These are phyloP conservation scores for Arothron firmamentum DNA, from an alignment of 2,113 vertebrate genomes.

Conservation along the genomic window DNA sequence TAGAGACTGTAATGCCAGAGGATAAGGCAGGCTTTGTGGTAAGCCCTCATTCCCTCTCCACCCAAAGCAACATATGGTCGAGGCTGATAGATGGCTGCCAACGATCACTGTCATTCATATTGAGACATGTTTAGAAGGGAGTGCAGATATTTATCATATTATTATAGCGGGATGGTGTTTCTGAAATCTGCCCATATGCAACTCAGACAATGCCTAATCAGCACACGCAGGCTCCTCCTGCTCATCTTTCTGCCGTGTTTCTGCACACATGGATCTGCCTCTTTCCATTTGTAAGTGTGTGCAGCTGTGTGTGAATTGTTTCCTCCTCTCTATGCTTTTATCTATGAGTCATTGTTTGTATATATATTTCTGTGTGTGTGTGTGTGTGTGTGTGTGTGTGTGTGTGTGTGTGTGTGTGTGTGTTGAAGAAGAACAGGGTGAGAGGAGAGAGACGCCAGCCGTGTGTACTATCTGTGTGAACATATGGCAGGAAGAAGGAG, in stretches of 20 bases:
- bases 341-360: constrained; percentile 49
- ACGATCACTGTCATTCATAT: constrained; percentile 61
- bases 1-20: constrained; percentile 75
- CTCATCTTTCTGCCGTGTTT: constrained; percentile 5
- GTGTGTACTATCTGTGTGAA: constrained; percentile 32
- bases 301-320: constrained; percentile 42
- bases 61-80: constrained; percentile 76
- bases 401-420: constrained; percentile 16
- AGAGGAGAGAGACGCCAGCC: constrained; percentile 33
- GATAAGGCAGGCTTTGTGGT: constrained; percentile 79
- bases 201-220: constrained; percentile 21
- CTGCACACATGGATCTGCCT: constrained; percentile 8
- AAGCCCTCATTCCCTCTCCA: constrained; percentile 67
- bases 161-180: constrained; percentile 8
- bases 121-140: constrained; percentile 51
- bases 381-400: constrained; percentile 20
- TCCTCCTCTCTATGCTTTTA: constrained; percentile 33
- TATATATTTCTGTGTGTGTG: constrained; percentile 16
- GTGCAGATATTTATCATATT: constrained; percentile 19
- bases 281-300: constrained; percentile 38
- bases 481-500: constrained; percentile 24
- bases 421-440: constrained; percentile 19
- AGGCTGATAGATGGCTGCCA: constrained; percentile 63
- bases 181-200: constrained; percentile 22
- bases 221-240: neutral